Conservation (phyloP, 2,113 vertebrate genomes). For the Neodontobutis hainanensis region DNA sequence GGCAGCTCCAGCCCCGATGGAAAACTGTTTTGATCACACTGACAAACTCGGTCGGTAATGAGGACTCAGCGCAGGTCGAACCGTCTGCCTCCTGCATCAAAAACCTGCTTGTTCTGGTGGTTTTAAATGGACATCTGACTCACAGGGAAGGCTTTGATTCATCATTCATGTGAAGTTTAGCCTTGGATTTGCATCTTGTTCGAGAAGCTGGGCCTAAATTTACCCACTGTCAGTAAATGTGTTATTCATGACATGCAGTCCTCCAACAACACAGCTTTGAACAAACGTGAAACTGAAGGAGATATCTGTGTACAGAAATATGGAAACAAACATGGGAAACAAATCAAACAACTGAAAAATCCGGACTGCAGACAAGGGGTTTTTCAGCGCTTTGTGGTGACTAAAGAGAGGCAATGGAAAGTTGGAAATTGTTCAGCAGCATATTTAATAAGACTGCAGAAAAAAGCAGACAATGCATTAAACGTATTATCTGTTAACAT, state of each 20-base stretch:
- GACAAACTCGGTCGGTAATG: constrained; percentile 26
- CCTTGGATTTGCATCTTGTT: constrained; percentile 12
- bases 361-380: constrained; percentile 27
- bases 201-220: neutral
- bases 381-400: too few relatives aligned
- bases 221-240: neutral
- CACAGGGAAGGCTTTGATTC: constrained; percentile 8
- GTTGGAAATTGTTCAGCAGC: too few relatives aligned
- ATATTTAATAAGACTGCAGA: too few relatives aligned
- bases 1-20: neutral
- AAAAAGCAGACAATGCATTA: too few relatives aligned
- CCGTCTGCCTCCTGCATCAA: neutral
- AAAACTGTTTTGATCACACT: constrained; percentile 1
- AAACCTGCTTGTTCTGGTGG: neutral
- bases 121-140: constrained; percentile 20
- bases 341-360: constrained; percentile 35
- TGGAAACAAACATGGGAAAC: neutral
- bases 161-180: neutral
- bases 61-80: neutral
- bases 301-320: neutral
- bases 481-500: too few relatives aligned
- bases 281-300: neutral
- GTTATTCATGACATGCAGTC: neutral
- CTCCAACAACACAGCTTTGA: neutral
- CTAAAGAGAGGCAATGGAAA: too few relatives aligned